Evolutionary conservation across 2,113 vertebrate genomes (phyloP), one percentile per base, ranked within the genome.

Genomic region (Alligator mississippiensis): DNA sequence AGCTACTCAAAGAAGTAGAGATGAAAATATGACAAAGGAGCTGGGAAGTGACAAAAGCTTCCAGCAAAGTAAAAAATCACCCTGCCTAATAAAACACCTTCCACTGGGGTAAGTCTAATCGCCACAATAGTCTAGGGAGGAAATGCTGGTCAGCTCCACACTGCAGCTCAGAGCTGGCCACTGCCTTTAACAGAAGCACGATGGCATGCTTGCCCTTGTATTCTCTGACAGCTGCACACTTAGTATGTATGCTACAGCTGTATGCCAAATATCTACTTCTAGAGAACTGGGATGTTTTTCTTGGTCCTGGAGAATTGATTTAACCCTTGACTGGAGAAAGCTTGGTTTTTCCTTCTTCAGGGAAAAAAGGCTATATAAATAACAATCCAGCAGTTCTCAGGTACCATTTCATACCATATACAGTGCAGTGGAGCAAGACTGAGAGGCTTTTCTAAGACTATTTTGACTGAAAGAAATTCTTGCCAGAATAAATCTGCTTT

Each of bases 21-120:
- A 87, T 78, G 60, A 83, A 89, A 90, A 63, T 38, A 63, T 68
- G 54, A 79, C 47, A 92, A 77, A 90, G 78, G 28, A 28, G 34
- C 66, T 30, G 5, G 4, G 30, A 86, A 80, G 77, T 82, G 57
- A 63, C 47, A 84, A 88, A 88, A 72, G 5, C 68, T 21, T 34
- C 30, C 22, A 72, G 68, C 68, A 38, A 22, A 34, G 66, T 72
- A 21, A 11, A 72, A 34, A 38, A 34, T 17, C 22, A 21, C 34
- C 34, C 34, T 34, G 30, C 30, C 34, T 19, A 72, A 11, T 72
- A 38, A 34, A 38, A 34, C 68, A 30, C 66, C 66, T 38, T 21
- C 47, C 47, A 47, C 47, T 47, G 47, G 47, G 47, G 47, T 47
- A 47, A 47, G 47, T 47, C 47, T 47, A 47, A 47, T 47, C 47